phyloP scores from a whole-genome alignment of 2,888 invertebrate genomes.

The Candidula unifasciata region DNA sequence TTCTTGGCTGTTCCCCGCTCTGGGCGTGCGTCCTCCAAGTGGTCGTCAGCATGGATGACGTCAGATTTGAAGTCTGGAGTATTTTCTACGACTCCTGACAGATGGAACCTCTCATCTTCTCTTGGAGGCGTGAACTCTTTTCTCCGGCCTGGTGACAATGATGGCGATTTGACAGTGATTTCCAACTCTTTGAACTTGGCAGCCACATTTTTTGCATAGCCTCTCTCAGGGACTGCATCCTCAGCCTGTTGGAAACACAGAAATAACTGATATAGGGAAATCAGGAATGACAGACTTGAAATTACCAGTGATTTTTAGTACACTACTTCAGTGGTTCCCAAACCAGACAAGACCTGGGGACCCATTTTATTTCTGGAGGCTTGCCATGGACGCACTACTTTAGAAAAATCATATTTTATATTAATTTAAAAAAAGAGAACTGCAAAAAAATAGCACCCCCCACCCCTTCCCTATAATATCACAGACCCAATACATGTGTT shows the following conservation, averaged over 20 bases:
- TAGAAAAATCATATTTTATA: too few relatives aligned
- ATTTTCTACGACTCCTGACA: slow-evolving; percentile 66
- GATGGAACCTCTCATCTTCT: slow-evolving; percentile 57
- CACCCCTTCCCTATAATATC: too few relatives aligned
- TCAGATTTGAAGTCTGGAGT: slow-evolving; percentile 61
- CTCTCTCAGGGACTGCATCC: slow-evolving; percentile 67
- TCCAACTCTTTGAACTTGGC: slow-evolving; percentile 69
- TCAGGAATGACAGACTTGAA: background rate
- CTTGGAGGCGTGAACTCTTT: slow-evolving; percentile 70
- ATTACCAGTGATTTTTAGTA: background rate
- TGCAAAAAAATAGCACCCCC: too few relatives aligned
- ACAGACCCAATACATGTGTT: too few relatives aligned
- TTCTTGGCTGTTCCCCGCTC: slow-evolving; percentile 67
- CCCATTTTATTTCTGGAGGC: too few relatives aligned
- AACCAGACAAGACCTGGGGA: too few relatives aligned
- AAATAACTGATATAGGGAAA: background rate
- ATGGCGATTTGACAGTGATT: slow-evolving; percentile 58
- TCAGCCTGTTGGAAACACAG: slow-evolving; percentile 47
- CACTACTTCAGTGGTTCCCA: too few relatives aligned
- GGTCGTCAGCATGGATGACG: slow-evolving; percentile 61
- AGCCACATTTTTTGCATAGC: slow-evolving; percentile 66
- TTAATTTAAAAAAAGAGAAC: too few relatives aligned
- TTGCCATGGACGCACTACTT: too few relatives aligned
- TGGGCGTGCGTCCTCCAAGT: slow-evolving; percentile 64
- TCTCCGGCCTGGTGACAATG: slow-evolving; percentile 61